phyloP scores from a whole-genome alignment of 2,113 vertebrate genomes.

The Myanophis thanlyinensis region DNA sequence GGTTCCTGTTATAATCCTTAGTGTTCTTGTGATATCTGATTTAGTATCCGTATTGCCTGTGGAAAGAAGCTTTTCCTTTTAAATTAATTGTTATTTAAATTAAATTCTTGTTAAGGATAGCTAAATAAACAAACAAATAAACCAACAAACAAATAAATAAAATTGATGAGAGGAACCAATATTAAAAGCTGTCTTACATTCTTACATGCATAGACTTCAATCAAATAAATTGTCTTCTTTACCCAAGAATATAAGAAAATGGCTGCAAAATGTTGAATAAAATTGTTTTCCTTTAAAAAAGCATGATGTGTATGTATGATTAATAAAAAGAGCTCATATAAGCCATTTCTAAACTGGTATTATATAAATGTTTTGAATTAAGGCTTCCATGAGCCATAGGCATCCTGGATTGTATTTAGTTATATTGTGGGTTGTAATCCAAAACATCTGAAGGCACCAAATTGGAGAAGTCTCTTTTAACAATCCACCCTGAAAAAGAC shows the following conservation, averaged over 20 bases:
- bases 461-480: background rate
- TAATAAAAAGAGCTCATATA: background rate
- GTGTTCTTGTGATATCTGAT: too few species aligned
- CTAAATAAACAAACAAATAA: background rate
- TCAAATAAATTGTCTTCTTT: background rate
- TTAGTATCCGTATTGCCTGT: too few species aligned
- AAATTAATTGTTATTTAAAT: too few species aligned
- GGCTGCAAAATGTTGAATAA: background rate
- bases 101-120: background rate
- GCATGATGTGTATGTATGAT: background rate
- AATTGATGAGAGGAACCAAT: background rate
- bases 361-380: background rate
- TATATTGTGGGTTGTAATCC: background rate
- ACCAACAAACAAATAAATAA: background rate
- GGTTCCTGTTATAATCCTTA: too few species aligned
- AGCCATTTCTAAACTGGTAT: background rate
- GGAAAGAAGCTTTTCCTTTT: too few species aligned
- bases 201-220: background rate
- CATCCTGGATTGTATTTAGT: background rate
- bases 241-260: background rate
- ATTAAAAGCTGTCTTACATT: background rate
- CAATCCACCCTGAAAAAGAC: background rate
- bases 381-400: background rate
- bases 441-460: background rate
- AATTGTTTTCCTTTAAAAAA: background rate